phyloP scores from a whole-genome alignment of 2,113 vertebrate genomes.

The Capreolus pygargus region DNA sequence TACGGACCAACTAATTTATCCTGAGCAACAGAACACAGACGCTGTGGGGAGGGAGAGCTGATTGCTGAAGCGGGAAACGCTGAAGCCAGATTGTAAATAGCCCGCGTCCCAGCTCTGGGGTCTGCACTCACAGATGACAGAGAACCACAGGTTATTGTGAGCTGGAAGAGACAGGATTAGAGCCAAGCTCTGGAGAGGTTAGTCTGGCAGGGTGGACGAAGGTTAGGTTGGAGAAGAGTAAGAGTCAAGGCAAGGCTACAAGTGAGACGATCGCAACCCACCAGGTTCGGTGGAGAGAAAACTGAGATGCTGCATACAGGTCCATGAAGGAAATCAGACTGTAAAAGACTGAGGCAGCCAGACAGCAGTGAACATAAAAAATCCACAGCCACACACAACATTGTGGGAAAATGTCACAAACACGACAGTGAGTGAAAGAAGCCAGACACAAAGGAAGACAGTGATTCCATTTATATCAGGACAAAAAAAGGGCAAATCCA shows the following conservation, averaged over 20 bases:
- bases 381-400: not conserved
- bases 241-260: not conserved
- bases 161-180: not conserved
- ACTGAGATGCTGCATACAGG: not conserved
- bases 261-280: not conserved
- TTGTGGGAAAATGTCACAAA: not conserved
- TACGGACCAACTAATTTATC: not conserved
- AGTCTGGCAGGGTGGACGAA: not conserved
- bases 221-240: not conserved
- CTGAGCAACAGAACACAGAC: not conserved
- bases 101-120: not conserved
- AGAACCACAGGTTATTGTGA: not conserved
- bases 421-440: not conserved
- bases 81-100: not conserved
- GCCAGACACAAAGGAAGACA: not conserved
- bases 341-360: not conserved
- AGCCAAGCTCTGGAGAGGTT: not conserved
- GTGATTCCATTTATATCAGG: not conserved
- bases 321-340: not conserved
- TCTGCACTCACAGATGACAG: not conserved
- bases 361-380: not conserved
- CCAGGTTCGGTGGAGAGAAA: not conserved
- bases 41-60: not conserved
- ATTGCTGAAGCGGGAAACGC: not conserved
- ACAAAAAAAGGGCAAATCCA: not conserved